Evolutionary conservation across 2,113 vertebrate genomes (phyloP).

Genomic region (Mionectes macconnelli): DNA sequence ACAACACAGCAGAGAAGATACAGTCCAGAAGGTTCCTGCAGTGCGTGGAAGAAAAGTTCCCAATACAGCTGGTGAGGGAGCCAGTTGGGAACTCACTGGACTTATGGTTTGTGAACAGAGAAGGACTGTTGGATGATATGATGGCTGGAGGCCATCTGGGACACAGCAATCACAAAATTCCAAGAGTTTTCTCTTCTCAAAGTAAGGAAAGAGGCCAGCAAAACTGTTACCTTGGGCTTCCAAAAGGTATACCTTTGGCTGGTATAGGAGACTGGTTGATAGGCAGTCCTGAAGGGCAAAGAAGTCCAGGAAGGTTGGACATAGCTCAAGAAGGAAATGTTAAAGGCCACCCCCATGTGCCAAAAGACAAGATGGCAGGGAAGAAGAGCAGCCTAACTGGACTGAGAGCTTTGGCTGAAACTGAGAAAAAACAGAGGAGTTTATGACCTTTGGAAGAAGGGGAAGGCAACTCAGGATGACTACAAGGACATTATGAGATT

Average conservation of each 20-base stretch:
- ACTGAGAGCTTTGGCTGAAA: neutral
- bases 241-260: neutral
- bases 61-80: neutral
- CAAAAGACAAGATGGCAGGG: neutral
- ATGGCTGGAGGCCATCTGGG: neutral
- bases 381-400: neutral
- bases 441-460: neutral
- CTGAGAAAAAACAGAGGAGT: neutral
- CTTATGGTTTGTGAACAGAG: neutral
- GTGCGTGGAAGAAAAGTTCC: neutral
- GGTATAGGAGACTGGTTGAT: neutral
- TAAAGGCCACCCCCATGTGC: neutral
- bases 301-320: neutral
- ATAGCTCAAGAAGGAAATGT: neutral
- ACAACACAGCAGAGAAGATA: neutral
- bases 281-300: neutral
- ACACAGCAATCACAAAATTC: neutral
- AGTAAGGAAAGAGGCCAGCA: neutral
- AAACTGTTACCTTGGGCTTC: neutral
- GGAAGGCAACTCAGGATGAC: neutral
- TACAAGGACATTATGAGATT: neutral
- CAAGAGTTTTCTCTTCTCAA: neutral
- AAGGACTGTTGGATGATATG: neutral
- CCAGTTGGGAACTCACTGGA: neutral
- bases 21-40: neutral